Conservation (phyloP, 2,797 vertebrate genomes). For the Rhinatrema bivittatum region DNA sequence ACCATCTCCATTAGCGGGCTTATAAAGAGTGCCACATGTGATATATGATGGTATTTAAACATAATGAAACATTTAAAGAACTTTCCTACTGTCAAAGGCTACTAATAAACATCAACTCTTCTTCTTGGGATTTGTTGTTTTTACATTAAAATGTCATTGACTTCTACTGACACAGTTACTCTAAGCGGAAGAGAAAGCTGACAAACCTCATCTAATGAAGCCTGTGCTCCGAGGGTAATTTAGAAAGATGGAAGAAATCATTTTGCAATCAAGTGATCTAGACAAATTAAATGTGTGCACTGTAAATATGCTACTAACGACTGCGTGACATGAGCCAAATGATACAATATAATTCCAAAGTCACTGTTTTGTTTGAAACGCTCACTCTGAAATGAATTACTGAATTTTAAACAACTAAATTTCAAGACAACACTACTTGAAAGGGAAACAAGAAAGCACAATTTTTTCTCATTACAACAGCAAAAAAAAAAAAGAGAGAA, state of each 20-base stretch:
- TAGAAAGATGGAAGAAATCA: slow-evolving; percentile 24
- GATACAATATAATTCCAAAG: too few relatives aligned
- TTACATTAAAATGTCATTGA: slow-evolving; percentile 45
- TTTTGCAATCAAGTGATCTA: slow-evolving; percentile 12
- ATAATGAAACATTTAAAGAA: slow-evolving; percentile 26
- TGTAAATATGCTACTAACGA: too few relatives aligned
- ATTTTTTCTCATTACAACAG: too few relatives aligned
- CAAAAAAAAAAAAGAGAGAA: too few relatives aligned
- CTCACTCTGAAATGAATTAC: too few relatives aligned
- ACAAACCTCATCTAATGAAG: slow-evolving; percentile 42
- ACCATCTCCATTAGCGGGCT: slow-evolving; percentile 22
- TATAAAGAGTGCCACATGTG: slow-evolving; percentile 22
- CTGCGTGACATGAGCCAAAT: too few relatives aligned
- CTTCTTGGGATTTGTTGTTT: slow-evolving; percentile 20
- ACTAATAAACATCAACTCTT: slow-evolving; percentile 26
- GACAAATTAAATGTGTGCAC: too few relatives aligned
- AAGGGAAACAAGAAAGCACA: too few relatives aligned
- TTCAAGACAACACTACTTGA: too few relatives aligned
- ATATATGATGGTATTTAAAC: slow-evolving; percentile 33
- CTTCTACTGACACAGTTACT: slow-evolving; percentile 21
- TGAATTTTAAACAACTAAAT: too few relatives aligned
- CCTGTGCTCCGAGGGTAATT: slow-evolving; percentile 26
- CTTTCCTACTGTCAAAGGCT: slow-evolving; percentile 15
- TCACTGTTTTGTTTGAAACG: too few relatives aligned
- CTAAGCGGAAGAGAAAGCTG: slow-evolving; percentile 20